These are phyloP conservation scores for Lysandra bellargus DNA, from an alignment of 2,888 invertebrate species.

Conservation along the genomic window DNA sequence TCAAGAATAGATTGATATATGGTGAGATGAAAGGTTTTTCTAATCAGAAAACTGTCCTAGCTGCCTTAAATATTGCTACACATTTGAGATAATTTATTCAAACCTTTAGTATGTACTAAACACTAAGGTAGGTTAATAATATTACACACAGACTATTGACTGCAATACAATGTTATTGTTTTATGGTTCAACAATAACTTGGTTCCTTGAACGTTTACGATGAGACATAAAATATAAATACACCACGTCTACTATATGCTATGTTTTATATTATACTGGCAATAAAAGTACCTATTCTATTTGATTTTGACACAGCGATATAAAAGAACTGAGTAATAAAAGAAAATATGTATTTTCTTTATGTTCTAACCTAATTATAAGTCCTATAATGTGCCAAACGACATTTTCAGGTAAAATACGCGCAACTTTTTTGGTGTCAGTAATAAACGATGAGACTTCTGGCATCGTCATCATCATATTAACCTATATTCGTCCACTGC, in stretches of 20 bases:
- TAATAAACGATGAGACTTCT: too few species aligned
- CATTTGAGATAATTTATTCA: too few species aligned
- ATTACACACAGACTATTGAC: neutral
- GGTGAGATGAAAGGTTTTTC: too few species aligned
- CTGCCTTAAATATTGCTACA: too few species aligned
- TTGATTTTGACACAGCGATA: slow-evolving; percentile 4
- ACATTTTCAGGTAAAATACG: too few species aligned
- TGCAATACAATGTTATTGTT: slow-evolving; percentile 44
- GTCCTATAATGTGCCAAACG: too few species aligned
- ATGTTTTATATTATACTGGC: slow-evolving; percentile 36
- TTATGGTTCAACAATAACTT: slow-evolving; percentile 62
- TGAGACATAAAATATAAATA: slow-evolving; percentile 58
- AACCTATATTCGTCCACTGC: too few species aligned
- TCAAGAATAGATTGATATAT: too few species aligned
- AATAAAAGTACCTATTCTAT: slow-evolving; percentile 14
- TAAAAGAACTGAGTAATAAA: neutral
- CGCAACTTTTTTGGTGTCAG: too few species aligned
- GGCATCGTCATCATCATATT: too few species aligned
- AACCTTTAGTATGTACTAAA: neutral
- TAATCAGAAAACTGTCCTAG: too few species aligned
- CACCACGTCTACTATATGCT: slow-evolving; percentile 36
- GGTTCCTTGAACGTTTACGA: slow-evolving; percentile 67
- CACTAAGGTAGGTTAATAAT: neutral
- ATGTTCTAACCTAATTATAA: too few species aligned
- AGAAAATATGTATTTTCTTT: neutral